Evolutionary conservation across 2,113 vertebrate species (phyloP), one percentile per base, ranked within the genome.

Genomic region (Anas platyrhynchos): DNA sequence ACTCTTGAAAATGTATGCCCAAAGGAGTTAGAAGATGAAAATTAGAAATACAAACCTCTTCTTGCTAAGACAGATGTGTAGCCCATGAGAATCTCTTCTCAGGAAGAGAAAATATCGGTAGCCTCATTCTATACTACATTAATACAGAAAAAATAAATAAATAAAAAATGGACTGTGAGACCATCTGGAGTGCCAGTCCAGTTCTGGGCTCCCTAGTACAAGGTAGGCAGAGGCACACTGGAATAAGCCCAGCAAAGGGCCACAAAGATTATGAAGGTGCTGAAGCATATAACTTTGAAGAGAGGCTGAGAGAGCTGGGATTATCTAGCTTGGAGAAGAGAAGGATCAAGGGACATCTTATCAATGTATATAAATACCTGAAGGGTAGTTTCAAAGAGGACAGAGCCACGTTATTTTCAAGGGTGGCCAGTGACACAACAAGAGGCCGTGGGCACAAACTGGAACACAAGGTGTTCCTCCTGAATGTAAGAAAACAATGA

Each of bases 151-250:
- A 46, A 81, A n/a, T 10, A 73, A 88, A 34, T 6, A 88, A 50
- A 63, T 2, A 86, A 63, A 7, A 29, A 44, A 46, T 46, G 17
- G 86, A 52, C 20, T 56, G 38, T 68, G 48, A 85, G 75, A 84
- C 16, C 23, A 17, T 16, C 13, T 5, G 2, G 50, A 92, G 61
- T 1, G 2, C 0, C 0, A 1, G 11, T 43, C 5, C 13, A 17
- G 16, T 21, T 21, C 16, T 58, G 59, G 20, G 15, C 29, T 83
- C 27, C 27, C n/a, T 71, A 68, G 12, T 3, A 76, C 20, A n/a
- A 90, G 38, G 48, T 43, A 90, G 62, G 20, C 31, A 83, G 29
- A 9, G 11, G 50, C 11, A 31, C 21, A 32, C 21, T 65, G 48
- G 21, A 77, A 6, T 2, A 2, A 69, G 44, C 38, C 41, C 7